Base-by-base conservation (phyloP, 1,140 invertebrate species). In the Brachionus manjavacas region DNA sequence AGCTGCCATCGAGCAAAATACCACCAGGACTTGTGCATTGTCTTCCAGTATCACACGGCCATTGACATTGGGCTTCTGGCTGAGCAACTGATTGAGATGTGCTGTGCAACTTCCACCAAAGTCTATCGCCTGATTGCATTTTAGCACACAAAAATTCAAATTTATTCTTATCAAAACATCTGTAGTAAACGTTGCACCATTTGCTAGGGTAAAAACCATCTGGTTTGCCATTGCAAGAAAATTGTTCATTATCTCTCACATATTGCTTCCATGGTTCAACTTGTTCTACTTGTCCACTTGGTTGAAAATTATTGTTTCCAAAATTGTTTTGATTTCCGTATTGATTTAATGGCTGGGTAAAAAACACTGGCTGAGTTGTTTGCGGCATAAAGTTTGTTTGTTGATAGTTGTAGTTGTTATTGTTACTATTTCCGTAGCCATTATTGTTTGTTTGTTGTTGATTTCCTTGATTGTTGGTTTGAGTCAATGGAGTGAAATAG, bases 141-240 rank as follows among this genome's bases (percentile, higher is more conserved):
- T 20, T 31, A 31, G 66, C 66, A 64, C 83, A 84, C 4, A 84
- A 52, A 41, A 74, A 84, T 64, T 72, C 66, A 66, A 28, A 68
- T 39, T 72, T 72, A n/a, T 52, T 84, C 16, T 60, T 41, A 14
- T 52, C 74, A 25, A 35, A 55, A 41, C 83, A 84, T 55, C 83
- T 60, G 39, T 84, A 84, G 43, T 70, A 84, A 0, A 84, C 83
- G 41, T 84, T 84, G 12, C 83, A 84, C 83, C 83, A 84, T 39
- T 66, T 66, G 35, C 83, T 84, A 7, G 66, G 14, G 64, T 84
- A 84, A 28, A 84, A 84, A 23, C 83, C 83, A 66, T 84, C 70
- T 28, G 20, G 31, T 74, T 66, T 66, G 35, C 28, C 83, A 52
- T 0, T 11, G 41, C 83, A 84, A 14, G 35, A 9, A 84, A 84